phyloP scores from a whole-genome alignment of 2,888 invertebrate species.

The Lithosia quadra region DNA sequence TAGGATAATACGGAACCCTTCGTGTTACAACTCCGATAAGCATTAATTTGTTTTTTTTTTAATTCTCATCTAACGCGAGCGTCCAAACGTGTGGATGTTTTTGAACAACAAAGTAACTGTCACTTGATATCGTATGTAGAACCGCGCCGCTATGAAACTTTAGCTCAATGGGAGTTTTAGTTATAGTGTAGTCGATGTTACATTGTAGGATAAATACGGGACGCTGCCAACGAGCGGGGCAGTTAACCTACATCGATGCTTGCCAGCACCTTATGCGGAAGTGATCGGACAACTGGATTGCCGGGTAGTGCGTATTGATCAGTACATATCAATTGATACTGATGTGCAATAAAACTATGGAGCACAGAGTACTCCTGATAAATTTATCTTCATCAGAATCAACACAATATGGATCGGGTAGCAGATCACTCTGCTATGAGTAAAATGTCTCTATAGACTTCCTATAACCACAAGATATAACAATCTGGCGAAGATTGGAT shows the following conservation, averaged over 20 bases:
- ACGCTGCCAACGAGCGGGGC: slow-evolving; percentile 59
- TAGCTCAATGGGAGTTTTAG: slow-evolving; percentile 4
- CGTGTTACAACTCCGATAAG: neutral
- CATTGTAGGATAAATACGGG: slow-evolving; percentile 55
- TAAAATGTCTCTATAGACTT: neutral
- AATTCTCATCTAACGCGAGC: neutral
- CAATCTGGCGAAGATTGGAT: neutral
- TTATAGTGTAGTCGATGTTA: slow-evolving; percentile 27
- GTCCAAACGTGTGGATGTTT: neutral
- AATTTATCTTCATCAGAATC: neutral
- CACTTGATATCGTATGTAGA: neutral
- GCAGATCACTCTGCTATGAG: neutral
- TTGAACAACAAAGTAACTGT: neutral
- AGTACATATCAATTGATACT: slow-evolving; percentile 38
- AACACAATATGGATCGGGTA: neutral
- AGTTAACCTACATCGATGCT: slow-evolving; percentile 71
- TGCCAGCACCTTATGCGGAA: slow-evolving; percentile 71
- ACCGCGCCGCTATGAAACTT: neutral
- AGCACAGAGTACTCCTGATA: neutral
- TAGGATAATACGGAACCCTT: neutral
- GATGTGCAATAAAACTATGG: neutral
- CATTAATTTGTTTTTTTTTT: neutral
- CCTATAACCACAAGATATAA: neutral
- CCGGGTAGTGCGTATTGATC: slow-evolving; percentile 48
- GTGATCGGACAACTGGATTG: slow-evolving; percentile 50